Evolutionary conservation across 2,888 invertebrate genomes (phyloP).

Genomic region (Encarsia formosa): DNA sequence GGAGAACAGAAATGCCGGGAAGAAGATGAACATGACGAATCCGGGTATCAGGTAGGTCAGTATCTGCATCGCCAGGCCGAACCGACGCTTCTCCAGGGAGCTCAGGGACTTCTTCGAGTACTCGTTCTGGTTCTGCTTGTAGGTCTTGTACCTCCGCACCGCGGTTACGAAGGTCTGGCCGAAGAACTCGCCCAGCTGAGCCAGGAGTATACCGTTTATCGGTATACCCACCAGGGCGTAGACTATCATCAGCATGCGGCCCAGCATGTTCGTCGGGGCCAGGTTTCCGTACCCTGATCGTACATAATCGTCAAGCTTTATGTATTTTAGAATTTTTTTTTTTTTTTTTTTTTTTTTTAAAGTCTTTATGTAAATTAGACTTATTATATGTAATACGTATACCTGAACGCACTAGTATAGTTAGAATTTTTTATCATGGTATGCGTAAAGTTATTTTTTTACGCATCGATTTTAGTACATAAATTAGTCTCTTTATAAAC

Average conservation of each 20-base stretch:
- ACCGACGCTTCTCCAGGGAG: conserved; percentile 53
- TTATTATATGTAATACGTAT: neutral
- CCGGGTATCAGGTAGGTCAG: conserved; percentile 84
- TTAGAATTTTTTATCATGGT: too few species aligned
- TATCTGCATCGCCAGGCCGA: conserved; percentile 66
- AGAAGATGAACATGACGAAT: conserved; percentile 78
- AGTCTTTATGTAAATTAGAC: too few species aligned
- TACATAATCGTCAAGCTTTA: conserved; percentile 33
- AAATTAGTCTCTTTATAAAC: too few species aligned
- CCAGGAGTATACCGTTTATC: conserved; percentile 66
- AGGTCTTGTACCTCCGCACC: conserved; percentile 75
- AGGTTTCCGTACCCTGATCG: conserved; percentile 80
- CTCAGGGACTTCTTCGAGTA: conserved; percentile 37
- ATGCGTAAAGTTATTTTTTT: too few species aligned
- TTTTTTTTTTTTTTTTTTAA: neutral
- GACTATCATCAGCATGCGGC: conserved; percentile 80
- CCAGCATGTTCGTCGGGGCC: conserved; percentile 74
- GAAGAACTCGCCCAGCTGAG: conserved; percentile 76
- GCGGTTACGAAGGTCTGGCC: conserved; percentile 65
- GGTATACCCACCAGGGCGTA: conserved; percentile 85
- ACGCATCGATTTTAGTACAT: too few species aligned
- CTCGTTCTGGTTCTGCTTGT: conserved; percentile 59
- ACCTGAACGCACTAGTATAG: neutral
- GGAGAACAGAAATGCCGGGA: conserved; percentile 80
- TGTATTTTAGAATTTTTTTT: neutral